Percentiles rank a stretch among this genome's conserved stretches.
These are phyloP conservation scores for Meriones unguiculatus DNA, from an alignment of 2,113 vertebrate species.

Conservation along the genomic window DNA sequence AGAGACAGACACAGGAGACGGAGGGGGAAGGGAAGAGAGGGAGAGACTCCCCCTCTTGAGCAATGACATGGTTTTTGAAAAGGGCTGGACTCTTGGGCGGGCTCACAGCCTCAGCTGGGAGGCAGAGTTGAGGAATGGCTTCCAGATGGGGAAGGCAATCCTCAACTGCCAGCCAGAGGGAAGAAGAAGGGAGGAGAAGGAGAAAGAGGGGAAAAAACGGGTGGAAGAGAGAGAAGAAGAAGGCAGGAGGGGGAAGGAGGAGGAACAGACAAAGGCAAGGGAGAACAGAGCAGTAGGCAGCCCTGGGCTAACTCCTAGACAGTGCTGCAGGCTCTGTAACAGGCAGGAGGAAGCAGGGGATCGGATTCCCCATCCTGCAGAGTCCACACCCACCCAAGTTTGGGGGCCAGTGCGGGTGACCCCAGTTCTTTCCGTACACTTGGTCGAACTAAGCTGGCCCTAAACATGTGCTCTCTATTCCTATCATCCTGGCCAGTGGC, in stretches of 20 bases:
- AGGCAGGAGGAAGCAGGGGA: neutral
- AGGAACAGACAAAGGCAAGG: too few species aligned
- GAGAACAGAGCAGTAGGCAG: neutral
- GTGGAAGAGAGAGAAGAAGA: neutral
- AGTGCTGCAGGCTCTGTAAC: neutral
- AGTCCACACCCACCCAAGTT: neutral
- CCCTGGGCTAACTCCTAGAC: too few species aligned
- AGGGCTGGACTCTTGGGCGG: constrained; percentile 46
- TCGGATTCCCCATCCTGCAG: accelerated
- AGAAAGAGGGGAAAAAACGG: accelerated
- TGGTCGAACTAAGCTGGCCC: neutral
- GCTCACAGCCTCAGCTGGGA: constrained; percentile 38
- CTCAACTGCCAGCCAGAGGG: neutral
- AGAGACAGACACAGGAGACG: neutral
- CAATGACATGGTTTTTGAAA: constrained; percentile 57
- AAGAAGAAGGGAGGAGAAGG: accelerated
- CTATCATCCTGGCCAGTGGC: neutral
- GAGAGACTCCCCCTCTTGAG: neutral
- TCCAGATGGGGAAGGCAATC: constrained; percentile 61
- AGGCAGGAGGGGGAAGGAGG: accelerated
- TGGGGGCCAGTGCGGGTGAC: neutral
- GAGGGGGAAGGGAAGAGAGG: neutral
- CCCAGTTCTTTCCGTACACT: accelerated
- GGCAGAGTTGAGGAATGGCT: constrained; percentile 44
- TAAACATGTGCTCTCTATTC: neutral